Evolutionary conservation across 2,888 invertebrate genomes (phyloP), one percentile per base, ranked within the genome.

Genomic region (Machimus rusticus): DNA sequence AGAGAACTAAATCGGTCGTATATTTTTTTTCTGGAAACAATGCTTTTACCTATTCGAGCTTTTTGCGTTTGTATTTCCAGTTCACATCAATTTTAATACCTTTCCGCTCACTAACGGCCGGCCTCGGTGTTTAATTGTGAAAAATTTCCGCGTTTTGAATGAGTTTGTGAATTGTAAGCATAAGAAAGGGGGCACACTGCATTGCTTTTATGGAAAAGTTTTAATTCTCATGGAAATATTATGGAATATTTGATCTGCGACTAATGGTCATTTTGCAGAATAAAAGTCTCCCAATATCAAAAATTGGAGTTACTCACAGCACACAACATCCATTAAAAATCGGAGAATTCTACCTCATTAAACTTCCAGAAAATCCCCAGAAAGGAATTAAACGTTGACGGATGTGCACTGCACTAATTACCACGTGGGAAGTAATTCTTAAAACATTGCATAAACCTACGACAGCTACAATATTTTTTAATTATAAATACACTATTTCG

Each of bases 101-200:
- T 81, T 81, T 55, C 81, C 81, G 81, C 51, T 81, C 46, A 79
- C 39, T 79, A 79, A 79, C 2, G n/a, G 46, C 28, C 55, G 81
- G 23, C 81, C 81, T 81, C 81, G 81, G 31, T 28, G 46, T 2
- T 28, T 81, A 81, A 81, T 81, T 81, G 81, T 46, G 81, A 81
- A 81, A 81, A 81, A 43, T 81, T 81, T 81, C 81, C 81, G 81
- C 31, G n/a, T 81, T 31, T 81, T 55, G 2, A 81, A 19, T 46
- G 43, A 39, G 37, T 43, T 78, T 19, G 12, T 66, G 66, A 66
- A 66, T 66, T 66, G 9, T 39, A 39, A 39, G 39, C 9, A 39
- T 39, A 66, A 66, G 28, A 66, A 66, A 66, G 9, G 23, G 28
- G 28, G 9, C 28, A 4, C 0, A 19, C 34, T 34, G 34, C 8